phyloP scores from a whole-genome alignment of 1,140 invertebrate genomes.

The Achatina immaculata region DNA sequence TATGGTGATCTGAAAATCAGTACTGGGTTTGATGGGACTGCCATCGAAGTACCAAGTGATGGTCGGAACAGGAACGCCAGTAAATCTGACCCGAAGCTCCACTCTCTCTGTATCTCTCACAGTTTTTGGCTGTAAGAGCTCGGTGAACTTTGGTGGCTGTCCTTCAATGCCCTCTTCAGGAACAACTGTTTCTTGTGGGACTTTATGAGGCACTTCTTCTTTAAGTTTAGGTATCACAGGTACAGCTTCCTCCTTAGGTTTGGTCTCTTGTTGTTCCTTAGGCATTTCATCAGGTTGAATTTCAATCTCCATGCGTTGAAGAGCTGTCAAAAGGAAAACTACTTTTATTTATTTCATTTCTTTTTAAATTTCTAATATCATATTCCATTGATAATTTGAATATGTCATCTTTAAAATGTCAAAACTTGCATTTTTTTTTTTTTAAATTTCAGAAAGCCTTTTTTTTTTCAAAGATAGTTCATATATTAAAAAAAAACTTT shows the following conservation, averaged over 20 bases:
- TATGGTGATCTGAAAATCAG: slow-evolving; percentile 65
- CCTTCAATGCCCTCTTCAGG: slow-evolving; percentile 38
- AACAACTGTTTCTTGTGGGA: slow-evolving; percentile 31
- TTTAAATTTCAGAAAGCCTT: too few relatives aligned
- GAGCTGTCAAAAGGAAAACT: slow-evolving; percentile 51
- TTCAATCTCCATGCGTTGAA: slow-evolving; percentile 56
- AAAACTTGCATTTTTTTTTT: too few relatives aligned
- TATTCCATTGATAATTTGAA: too few relatives aligned
- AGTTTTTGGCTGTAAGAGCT: slow-evolving; percentile 60
- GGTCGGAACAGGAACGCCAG: slow-evolving; percentile 61
- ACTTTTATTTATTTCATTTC: not conserved
- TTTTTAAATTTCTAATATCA: not conserved
- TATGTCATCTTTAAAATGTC: too few relatives aligned
- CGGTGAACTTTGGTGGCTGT: slow-evolving; percentile 63
- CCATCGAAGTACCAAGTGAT: slow-evolving; percentile 70
- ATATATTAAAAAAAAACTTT: too few relatives aligned
- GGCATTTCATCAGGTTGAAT: slow-evolving; percentile 53
- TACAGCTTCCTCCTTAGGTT: slow-evolving; percentile 20
- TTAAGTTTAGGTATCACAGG: slow-evolving; percentile 29
- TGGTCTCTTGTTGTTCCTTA: slow-evolving; percentile 50
- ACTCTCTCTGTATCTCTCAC: slow-evolving; percentile 64
- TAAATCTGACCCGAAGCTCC: slow-evolving; percentile 61
- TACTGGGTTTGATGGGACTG: slow-evolving; percentile 58
- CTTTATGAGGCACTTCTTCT: slow-evolving; percentile 31
- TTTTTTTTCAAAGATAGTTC: too few relatives aligned